A percentile compares a stretch with the other conserved stretches of the same genome.
These are phyloP conservation scores for Lethrus apterus DNA, from an alignment of 1,140 invertebrate genomes.

Conservation along the genomic window DNA sequence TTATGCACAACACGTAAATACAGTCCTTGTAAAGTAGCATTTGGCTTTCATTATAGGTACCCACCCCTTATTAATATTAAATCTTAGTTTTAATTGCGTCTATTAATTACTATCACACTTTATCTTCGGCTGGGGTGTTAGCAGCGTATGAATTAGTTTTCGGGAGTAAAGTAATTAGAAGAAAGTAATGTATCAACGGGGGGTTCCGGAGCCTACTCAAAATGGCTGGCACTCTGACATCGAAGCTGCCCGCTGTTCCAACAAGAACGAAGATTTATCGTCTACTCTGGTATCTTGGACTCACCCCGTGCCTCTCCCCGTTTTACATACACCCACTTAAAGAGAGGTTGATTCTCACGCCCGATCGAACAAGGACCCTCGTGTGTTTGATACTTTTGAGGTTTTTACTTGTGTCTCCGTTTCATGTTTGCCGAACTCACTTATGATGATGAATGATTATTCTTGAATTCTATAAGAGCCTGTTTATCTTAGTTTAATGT, in stretches of 20 bases:
- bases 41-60: slow-evolving; percentile 38
- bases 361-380: slow-evolving; percentile 17
- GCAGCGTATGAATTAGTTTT: slow-evolving; percentile 34
- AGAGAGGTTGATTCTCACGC: slow-evolving; percentile 21
- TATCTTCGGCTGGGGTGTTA: slow-evolving; percentile 25
- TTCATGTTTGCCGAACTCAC: slow-evolving; percentile 25
- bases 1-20: slow-evolving; percentile 43
- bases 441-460: slow-evolving; percentile 22
- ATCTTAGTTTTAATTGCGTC: slow-evolving; percentile 37
- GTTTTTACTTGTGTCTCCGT: slow-evolving; percentile 24
- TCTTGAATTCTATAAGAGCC: slow-evolving; percentile 23
- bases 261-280: slow-evolving; percentile 28
- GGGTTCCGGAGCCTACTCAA: slow-evolving; percentile 20
- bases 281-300: slow-evolving; percentile 15
- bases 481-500: slow-evolving; percentile 29
- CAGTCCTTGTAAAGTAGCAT: slow-evolving; percentile 36
- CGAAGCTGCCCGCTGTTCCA: slow-evolving; percentile 26
- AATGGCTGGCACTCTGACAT: slow-evolving; percentile 26
- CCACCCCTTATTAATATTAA: slow-evolving; percentile 33
- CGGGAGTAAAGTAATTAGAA: slow-evolving; percentile 32
- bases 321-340: slow-evolving; percentile 31
- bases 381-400: slow-evolving; percentile 14
- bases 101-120: slow-evolving; percentile 37
- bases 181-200: slow-evolving; percentile 22
- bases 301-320: slow-evolving; percentile 7